Conservation (phyloP, 2,113 vertebrate species). For the Eurypyga helias region DNA sequence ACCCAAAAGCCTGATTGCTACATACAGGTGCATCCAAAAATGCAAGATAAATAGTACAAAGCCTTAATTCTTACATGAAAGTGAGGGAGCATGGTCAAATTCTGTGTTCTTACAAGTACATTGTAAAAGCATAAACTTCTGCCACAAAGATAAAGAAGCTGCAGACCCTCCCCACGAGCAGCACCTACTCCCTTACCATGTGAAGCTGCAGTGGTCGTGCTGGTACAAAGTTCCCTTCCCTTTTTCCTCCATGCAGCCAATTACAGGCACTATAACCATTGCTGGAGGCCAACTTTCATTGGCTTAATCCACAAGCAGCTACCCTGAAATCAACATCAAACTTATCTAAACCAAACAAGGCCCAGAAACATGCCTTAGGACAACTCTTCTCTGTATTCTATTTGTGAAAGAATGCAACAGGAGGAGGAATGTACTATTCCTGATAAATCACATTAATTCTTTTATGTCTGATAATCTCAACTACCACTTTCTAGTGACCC, state of each 20-base stretch:
- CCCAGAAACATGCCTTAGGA: not conserved
- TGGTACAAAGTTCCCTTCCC: not conserved
- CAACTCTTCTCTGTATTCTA: not conserved
- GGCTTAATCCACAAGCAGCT: not conserved
- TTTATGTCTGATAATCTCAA: not conserved
- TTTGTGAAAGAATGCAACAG: not conserved
- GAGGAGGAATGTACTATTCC: not conserved
- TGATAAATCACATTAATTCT: not conserved
- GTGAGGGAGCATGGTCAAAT: not conserved
- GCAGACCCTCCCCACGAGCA: not conserved
- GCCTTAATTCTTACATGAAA: not conserved
- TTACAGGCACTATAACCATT: not conserved
- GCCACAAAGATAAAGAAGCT: not conserved
- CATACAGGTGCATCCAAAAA: not conserved
- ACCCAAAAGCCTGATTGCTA: not conserved
- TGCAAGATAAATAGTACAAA: not conserved
- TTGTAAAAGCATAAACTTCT: not conserved
- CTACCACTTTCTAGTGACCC: not conserved
- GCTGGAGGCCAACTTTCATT: not conserved
- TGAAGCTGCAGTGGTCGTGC: not conserved
- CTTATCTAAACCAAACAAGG: not conserved
- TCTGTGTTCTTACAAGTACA: not conserved
- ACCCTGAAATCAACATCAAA: not conserved
- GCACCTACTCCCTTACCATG: rapidly evolving
- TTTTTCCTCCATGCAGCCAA: not conserved